Conservation (phyloP, 2,113 vertebrate species). For the Turnix velox region DNA sequence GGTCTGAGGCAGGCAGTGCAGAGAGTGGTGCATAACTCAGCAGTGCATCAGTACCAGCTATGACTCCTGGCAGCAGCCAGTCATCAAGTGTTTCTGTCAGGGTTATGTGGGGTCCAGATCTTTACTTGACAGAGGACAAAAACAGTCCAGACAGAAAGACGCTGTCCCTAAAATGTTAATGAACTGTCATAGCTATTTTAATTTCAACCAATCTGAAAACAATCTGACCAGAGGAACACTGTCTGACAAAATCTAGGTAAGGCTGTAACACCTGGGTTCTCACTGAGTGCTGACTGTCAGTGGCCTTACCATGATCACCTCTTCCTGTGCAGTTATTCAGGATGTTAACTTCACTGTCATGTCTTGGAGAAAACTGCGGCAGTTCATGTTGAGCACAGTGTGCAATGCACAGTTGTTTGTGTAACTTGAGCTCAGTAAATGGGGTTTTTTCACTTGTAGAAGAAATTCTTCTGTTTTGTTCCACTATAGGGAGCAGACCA, state of each 20-base stretch:
- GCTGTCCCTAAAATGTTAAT: neutral
- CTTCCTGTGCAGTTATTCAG: neutral
- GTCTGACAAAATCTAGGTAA: neutral
- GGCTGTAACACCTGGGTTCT: neutral
- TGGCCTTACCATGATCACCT: neutral
- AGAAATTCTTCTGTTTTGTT: neutral
- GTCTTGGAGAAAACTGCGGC: neutral
- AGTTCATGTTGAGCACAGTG: neutral
- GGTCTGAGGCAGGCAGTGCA: neutral
- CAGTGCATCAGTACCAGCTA: neutral
- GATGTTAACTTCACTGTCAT: fast-evolving
- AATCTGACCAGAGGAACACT: neutral
- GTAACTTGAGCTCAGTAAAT: neutral
- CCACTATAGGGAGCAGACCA: neutral
- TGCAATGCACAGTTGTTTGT: neutral
- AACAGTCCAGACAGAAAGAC: neutral
- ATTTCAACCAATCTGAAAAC: neutral
- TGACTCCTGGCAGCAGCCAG: neutral
- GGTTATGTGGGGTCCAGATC: neutral
- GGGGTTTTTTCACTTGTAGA: neutral
- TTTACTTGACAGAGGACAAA: neutral
- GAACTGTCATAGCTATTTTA: neutral
- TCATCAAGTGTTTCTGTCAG: neutral
- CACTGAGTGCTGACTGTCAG: neutral
- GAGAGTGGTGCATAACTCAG: neutral